Conservation (phyloP, 2,113 vertebrate genomes). For the Thunnus maccoyii region DNA sequence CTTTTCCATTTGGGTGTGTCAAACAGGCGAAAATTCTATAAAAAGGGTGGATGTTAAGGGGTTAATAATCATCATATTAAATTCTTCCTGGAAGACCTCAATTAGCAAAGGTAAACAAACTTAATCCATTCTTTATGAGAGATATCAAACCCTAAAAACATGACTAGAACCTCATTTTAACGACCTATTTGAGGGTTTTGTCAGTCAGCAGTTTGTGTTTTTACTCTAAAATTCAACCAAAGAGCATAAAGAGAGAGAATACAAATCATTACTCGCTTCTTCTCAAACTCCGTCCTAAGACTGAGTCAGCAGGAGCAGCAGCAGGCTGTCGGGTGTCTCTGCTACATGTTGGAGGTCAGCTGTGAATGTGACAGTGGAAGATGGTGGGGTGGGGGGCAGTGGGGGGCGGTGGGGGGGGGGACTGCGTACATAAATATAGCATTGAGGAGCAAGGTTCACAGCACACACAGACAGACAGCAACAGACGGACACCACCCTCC, state of each 20-base stretch:
- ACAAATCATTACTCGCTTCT: no score
- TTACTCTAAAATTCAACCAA: not conserved
- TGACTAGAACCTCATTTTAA: not conserved
- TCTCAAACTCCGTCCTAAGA: not conserved
- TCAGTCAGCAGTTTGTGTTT: not conserved
- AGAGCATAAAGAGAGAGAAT: no score
- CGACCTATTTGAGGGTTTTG: not conserved
- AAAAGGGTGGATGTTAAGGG: no score
- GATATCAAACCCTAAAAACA: not conserved
- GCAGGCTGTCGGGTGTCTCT: not conserved
- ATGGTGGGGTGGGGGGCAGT: slow-evolving; percentile 1
- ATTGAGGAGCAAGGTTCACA: slow-evolving; percentile 67
- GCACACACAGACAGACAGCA: slow-evolving; percentile 77
- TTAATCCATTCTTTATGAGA: not conserved
- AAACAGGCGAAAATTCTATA: no score
- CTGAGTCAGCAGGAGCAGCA: slow-evolving; percentile 26
- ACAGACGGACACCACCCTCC: slow-evolving; percentile 62
- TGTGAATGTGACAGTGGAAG: slow-evolving; percentile 37
- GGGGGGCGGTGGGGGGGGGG: not conserved
- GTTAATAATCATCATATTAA: not conserved
- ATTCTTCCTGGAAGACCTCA: not conserved
- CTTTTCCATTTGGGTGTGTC: no score
- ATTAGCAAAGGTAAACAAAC: not conserved
- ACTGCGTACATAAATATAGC: slow-evolving; percentile 75
- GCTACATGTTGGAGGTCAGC: slow-evolving; percentile 58